Evolutionary conservation across 2,888 invertebrate species (phyloP), one percentile per base, ranked within the genome.

Genomic region (Calephelis perditalis): DNA sequence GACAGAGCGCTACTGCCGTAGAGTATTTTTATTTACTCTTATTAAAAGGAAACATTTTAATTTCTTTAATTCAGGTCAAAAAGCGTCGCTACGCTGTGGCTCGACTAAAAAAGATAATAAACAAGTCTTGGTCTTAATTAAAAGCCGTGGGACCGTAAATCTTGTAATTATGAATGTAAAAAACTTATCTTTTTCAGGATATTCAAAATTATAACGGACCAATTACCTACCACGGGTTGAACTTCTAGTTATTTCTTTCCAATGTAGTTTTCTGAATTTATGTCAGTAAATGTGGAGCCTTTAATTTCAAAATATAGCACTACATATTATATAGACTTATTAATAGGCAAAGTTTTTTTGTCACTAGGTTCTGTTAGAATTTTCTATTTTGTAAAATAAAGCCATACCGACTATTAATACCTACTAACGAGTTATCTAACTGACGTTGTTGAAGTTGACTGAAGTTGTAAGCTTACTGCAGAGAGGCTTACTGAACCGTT

Each of bases 61-160:
- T 70, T 67, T 70, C 65, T 70, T 70, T 69, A 69, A 70, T 69
- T 69, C 69, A 64, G 67, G 63, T 60, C 62, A 64, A 56, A 64
- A 55, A 55, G 49, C 49, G 15, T 55, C 58, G 57, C 63, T 61
- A 58, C 60, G 57, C 59, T 49, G 49, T 26, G 62, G 61, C 63
- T 61, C 65, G 59, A 63, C 58, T 63, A 71, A 76, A 78, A 82
- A 81, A 77, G 73, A 75, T 74, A 77, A 78, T 77, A 77, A 79
- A 81, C 77, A 75, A 77, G 72, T 75, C 71, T 70, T 67, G 70
- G 69, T 71, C 75, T 79, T 81, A 82, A 82, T 82, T 82, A 81
- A 82, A 81, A 81, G 72, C 69, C 78, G 77, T 76, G 81, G 73
- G 77, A 75, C 73, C 78, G 70, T 73, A 74, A 71, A 69, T 72